Evolutionary conservation across 2,113 vertebrate species (phyloP).

Genomic region (Cyrtonyx montezumae): DNA sequence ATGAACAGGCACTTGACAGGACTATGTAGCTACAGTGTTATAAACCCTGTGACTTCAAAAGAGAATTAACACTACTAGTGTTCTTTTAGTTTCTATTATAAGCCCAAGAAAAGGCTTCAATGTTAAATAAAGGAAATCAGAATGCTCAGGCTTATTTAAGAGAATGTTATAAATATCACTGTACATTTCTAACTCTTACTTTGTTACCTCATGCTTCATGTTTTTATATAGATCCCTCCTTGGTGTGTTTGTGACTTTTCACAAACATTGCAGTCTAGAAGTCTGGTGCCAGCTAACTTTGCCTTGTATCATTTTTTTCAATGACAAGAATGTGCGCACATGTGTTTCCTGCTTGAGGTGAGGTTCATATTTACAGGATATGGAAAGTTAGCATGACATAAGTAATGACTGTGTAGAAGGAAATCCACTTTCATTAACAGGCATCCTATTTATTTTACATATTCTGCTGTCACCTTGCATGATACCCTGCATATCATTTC

Average conservation of each 20-base stretch:
- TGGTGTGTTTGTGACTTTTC: background rate
- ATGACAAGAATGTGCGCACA: slow-evolving; percentile 3
- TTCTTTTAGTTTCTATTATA: background rate
- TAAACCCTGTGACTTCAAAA: background rate
- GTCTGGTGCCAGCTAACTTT: background rate
- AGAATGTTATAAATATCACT: background rate
- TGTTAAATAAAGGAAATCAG: background rate
- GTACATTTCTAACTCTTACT: background rate
- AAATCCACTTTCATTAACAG: slow-evolving; percentile 64
- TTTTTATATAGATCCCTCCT: background rate
- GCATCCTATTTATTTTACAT: slow-evolving; percentile 61
- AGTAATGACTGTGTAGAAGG: slow-evolving; percentile 64
- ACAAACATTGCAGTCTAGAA: background rate
- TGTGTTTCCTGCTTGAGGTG: slow-evolving; percentile 62
- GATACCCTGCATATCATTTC: background rate
- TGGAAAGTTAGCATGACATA: slow-evolving; percentile 66
- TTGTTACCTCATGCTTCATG: background rate
- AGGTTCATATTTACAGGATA: slow-evolving; percentile 69
- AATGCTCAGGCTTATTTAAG: background rate
- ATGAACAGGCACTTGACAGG: background rate
- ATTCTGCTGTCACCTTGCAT: slow-evolving; percentile 3
- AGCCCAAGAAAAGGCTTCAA: background rate
- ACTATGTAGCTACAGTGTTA: background rate
- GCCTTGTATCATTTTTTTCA: slow-evolving; percentile 34
- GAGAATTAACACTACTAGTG: background rate